phyloP scores from a whole-genome alignment of 2,113 vertebrate species.

The Quiscalus mexicanus region DNA sequence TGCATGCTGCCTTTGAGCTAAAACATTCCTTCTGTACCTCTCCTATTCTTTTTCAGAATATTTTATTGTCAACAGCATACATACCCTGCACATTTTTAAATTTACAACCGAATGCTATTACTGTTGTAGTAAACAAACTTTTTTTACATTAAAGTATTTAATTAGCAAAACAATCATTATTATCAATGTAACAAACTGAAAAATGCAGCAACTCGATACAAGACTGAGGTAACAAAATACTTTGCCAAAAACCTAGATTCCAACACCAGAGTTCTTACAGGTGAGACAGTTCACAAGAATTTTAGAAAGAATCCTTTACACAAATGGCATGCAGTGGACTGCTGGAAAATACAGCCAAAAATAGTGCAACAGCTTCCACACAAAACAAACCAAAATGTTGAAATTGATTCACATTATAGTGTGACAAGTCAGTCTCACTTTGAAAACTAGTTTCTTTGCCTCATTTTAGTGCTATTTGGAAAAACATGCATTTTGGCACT shows the following conservation, averaged over 20 bases:
- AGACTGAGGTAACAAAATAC: slow-evolving; percentile 86
- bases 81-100: slow-evolving; percentile 23
- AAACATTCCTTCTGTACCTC: background rate
- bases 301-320: slow-evolving; percentile 68
- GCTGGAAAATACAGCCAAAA: slow-evolving; percentile 61
- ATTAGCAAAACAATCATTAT: slow-evolving; percentile 80
- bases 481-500: slow-evolving; percentile 81
- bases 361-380: slow-evolving; percentile 72
- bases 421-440: slow-evolving; percentile 49
- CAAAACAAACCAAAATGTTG: slow-evolving; percentile 65
- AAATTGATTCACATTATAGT: slow-evolving; percentile 60
- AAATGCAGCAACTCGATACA: slow-evolving; percentile 82
- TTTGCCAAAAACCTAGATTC: slow-evolving; percentile 77
- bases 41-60: slow-evolving; percentile 5
- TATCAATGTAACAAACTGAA: slow-evolving; percentile 81
- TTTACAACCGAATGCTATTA: slow-evolving; percentile 70
- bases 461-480: slow-evolving; percentile 74
- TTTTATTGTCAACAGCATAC: slow-evolving; percentile 38
- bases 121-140: slow-evolving; percentile 71
- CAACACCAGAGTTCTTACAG: slow-evolving; percentile 53
- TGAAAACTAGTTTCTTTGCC: slow-evolving; percentile 63
- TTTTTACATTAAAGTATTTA: slow-evolving; percentile 76
- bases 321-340: slow-evolving; percentile 76
- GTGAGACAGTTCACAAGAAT: slow-evolving; percentile 70
- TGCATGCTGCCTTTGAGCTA: background rate